Conservation (phyloP, 2,797 vertebrate genomes). For the Typhlichthys eigenmanni region DNA sequence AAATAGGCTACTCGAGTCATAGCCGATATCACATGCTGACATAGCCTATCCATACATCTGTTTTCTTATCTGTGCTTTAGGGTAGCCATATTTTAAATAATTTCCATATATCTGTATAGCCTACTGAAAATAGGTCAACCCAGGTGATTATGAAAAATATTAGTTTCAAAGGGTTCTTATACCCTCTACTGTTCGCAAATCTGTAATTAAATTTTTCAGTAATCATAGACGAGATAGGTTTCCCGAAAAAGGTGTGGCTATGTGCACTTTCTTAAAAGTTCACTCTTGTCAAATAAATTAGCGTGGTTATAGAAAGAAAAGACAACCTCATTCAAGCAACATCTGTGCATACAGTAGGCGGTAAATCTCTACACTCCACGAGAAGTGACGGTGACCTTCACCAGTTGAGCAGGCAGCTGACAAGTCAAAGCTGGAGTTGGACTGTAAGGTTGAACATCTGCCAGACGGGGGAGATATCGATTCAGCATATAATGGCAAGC, state of each 20-base stretch:
- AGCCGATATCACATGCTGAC: too few relatives aligned
- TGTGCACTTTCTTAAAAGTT: background rate
- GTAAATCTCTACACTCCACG: background rate
- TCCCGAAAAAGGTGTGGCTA: slow-evolving; percentile 5
- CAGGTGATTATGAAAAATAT: background rate
- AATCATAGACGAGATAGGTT: background rate
- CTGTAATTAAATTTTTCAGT: slow-evolving; percentile 40
- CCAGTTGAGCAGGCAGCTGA: slow-evolving; percentile 11
- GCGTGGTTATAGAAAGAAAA: background rate
- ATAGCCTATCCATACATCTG: background rate
- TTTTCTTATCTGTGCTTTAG: too few relatives aligned
- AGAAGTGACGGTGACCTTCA: slow-evolving; percentile 59
- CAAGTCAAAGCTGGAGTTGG: slow-evolving; percentile 11
- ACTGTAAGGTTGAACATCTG: slow-evolving; percentile 42
- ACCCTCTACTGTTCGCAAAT: slow-evolving; percentile 52
- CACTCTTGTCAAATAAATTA: background rate
- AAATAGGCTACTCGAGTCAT: too few relatives aligned
- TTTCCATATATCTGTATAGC: background rate
- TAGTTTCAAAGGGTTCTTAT: slow-evolving; percentile 32
- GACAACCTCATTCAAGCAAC: background rate
- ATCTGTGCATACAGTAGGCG: slow-evolving; percentile 10
- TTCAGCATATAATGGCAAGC: slow-evolving; percentile 14
- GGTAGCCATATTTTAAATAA: too few relatives aligned
- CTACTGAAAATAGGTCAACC: background rate
- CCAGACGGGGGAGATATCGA: slow-evolving; percentile 61